Conservation (phyloP, 2,797 vertebrate species). For the Sternotherus odoratus region DNA sequence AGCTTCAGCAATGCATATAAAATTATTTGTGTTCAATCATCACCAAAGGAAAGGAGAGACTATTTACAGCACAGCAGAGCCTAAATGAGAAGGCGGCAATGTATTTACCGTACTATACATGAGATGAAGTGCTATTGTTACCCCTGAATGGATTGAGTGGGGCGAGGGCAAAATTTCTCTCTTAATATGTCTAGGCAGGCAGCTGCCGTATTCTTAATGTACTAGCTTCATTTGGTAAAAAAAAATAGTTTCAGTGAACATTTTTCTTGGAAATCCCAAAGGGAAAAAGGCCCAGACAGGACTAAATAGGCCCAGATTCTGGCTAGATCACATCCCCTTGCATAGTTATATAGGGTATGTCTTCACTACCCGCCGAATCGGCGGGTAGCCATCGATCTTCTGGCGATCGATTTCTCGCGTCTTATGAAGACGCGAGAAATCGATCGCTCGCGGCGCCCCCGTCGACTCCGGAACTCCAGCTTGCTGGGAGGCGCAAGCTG, state of each 20-base stretch:
- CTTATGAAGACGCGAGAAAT: too few relatives aligned
- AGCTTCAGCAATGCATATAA: not conserved
- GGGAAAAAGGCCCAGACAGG: not conserved
- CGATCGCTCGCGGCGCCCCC: too few relatives aligned
- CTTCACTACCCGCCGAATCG: too few relatives aligned
- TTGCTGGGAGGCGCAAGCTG: too few relatives aligned
- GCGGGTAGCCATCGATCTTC: too few relatives aligned
- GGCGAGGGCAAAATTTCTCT: not conserved
- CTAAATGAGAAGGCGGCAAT: constrained; percentile 12
- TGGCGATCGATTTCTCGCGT: too few relatives aligned
- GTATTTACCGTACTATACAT: constrained; percentile 13
- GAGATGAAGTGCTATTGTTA: not conserved
- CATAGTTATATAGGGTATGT: too few relatives aligned
- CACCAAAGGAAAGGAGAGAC: constrained; percentile 28
- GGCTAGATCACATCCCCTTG: not conserved
- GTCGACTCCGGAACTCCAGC: too few relatives aligned
- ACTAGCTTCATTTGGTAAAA: not conserved
- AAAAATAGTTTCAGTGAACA: not conserved
- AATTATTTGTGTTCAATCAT: constrained; percentile 9
- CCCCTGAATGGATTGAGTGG: not conserved
- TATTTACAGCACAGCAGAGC: constrained; percentile 12
- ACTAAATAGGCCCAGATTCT: not conserved
- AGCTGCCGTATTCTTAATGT: not conserved
- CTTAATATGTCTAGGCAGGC: not conserved
- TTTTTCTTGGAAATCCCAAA: not conserved